Evolutionary conservation across 2,797 vertebrate species (phyloP), one percentile per base, ranked within the genome.

Genomic region (Anniella stebbinsi): DNA sequence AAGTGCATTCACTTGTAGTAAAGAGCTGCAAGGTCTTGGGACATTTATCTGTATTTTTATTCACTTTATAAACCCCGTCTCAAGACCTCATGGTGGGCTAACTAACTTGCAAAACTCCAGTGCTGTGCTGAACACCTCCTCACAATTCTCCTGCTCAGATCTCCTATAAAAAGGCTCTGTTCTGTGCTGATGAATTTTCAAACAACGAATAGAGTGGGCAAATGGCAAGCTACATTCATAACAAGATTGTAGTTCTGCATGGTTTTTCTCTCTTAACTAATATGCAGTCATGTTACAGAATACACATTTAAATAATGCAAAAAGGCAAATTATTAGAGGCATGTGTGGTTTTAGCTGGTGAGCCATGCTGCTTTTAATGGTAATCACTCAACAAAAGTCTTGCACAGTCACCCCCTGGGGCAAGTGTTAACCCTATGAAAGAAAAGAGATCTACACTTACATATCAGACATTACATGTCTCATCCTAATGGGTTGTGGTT

Each of bases 231-330:
- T 38, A 17, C 66, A 30, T 76, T 23, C 30, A n/a, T 77, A 77
- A 87, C 76, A 41, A 70, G 90, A 57, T 11, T 82, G 17, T 72
- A 77, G n/a, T 0, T 91, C 88, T 86, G 45, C 91, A 87, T 67
- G 33, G 84, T 30, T 1, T 66, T 69, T 70, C 41, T 85, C 90
- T 94, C 93, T 95, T 93, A 93, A 95, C 21, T 91, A 91, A 90
- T 25, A 63, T 95, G 92, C 86, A 57, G 89, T 95, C 72, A 72
- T 89, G 92, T 95, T 94, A 93, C 88, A 91, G 90, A 78, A 78
- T 76, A 94, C 92, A 88, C 88, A 91, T 95, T 95, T 96, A 93
- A 96, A 96, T 96, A 96, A 96, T 96, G 94, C 94, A 96, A 93
- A 95, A 92, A 89, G 91, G 90, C 94, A 95, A 95, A 96, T 93